These are phyloP conservation scores for Cephalopachus bancanus DNA, from an alignment of 2,797 vertebrate genomes.

Conservation along the genomic window DNA sequence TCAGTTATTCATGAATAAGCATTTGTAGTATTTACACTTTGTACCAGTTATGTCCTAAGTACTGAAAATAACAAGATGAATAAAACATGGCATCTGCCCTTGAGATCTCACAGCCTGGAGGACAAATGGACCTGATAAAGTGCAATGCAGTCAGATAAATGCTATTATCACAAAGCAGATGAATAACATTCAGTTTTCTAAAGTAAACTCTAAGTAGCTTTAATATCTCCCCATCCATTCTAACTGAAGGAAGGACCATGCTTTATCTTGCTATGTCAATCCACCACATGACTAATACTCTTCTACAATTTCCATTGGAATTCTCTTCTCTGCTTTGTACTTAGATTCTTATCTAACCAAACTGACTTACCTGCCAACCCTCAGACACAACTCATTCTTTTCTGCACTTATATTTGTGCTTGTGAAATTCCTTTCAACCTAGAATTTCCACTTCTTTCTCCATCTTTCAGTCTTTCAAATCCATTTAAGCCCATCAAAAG, in stretches of 20 bases:
- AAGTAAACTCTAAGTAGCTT: not conserved
- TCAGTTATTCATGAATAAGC: slow-evolving; percentile 14
- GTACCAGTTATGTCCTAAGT: not conserved
- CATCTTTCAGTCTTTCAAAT: slow-evolving; percentile 39
- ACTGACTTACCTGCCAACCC: not conserved
- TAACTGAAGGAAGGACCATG: not conserved
- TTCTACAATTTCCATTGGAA: not conserved
- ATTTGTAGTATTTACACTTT: not conserved
- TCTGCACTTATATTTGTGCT: not conserved
- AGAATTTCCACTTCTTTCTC: not conserved
- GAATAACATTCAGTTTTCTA: not conserved
- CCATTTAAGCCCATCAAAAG: not conserved
- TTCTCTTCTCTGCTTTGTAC: not conserved
- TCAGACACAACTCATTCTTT: not conserved
- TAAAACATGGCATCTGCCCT: not conserved
- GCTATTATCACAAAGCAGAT: not conserved
- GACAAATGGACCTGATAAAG: not conserved
- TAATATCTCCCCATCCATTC: not conserved
- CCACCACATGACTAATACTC: not conserved
- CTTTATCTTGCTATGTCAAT: not conserved
- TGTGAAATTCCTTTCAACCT: not conserved
- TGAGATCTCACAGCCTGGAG: not conserved
- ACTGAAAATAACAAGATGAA: slow-evolving; percentile 11
- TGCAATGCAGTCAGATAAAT: not conserved
- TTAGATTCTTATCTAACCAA: not conserved